Evolutionary conservation across 1,140 invertebrate species (phyloP), one percentile per base, ranked within the genome.

Genomic region (Lucilia cuprina): DNA sequence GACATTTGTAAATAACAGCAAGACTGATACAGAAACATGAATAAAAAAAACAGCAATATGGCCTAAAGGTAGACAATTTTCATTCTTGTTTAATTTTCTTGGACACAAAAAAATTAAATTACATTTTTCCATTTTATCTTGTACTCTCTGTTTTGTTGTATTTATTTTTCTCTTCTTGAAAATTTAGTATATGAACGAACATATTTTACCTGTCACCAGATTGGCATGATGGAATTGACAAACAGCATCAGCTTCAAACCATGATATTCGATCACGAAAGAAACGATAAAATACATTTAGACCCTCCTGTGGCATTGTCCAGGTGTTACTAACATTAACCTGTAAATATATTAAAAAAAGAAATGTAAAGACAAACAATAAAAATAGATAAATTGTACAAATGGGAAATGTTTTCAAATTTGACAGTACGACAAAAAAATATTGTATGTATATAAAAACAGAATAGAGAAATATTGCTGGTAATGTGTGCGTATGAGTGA

Each of bases 181-280:
- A 78, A 14, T 35, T 41, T 34, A 25, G 17, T 34, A 2, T 17
- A 65, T 60, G 50, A n/a, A 5, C 50, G 50, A n/a, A 5, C 50
- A 82, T 84, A 84, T 91, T 25, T 92, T 91, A 95, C 95, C 94
- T 88, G 94, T 95, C 85, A 95, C 94, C 55, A 95, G 92, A 88
- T 95, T 95, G 82, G 94, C 94, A 87, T 95, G 95, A 90, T 95
- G 95, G 86, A 95, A 95, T 91, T 95, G 94, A 89, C 95, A 95
- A 21, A 95, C 94, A 13, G 94, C 94, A 86, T 95, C 95, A 0
- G 95, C 95, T 90, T 95, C 95, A 87, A 95, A 95, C 95, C 95
- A 95, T 47, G 94, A 95, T 86, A 95, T 95, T 88, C 94, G 93
- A 91, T 95, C 95, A 85, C 94, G 93, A 92, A 95, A 95, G 92